Evolutionary conservation across 2,113 vertebrate species (phyloP).

Genomic region (Datnioides undecimradiatus): DNA sequence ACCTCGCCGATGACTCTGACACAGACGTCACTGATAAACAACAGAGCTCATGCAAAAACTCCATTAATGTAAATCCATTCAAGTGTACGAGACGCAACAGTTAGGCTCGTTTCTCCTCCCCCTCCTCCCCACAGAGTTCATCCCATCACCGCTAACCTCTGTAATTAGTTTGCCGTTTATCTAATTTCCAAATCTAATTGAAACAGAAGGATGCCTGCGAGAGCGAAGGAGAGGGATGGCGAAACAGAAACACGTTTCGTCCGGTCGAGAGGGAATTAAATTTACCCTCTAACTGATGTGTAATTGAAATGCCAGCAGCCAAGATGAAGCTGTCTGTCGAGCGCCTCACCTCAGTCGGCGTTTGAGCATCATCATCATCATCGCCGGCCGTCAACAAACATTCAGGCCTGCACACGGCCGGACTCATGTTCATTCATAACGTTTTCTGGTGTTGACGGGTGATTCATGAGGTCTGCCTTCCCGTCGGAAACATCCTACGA

Average conservation of each 20-base stretch:
- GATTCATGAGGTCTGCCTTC: not conserved
- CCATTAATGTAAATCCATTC: constrained; percentile 41
- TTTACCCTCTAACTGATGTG: constrained; percentile 27
- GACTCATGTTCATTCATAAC: not conserved
- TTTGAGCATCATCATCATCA: not conserved
- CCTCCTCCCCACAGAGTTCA: no score
- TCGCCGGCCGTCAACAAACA: constrained; percentile 9
- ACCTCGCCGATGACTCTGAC: constrained; percentile 14
- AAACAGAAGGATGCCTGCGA: constrained; percentile 24
- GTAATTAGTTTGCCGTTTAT: constrained; percentile 56
- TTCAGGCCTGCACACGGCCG: no score
- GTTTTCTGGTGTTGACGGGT: not conserved
- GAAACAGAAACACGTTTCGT: not conserved
- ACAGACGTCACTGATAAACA: constrained; percentile 23
- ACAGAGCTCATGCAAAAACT: not conserved
- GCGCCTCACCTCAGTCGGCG: constrained; percentile 8
- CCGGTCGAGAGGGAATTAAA: constrained; percentile 35
- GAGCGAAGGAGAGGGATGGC: not conserved
- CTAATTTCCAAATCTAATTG: constrained; percentile 59
- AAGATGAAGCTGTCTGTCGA: constrained; percentile 42
- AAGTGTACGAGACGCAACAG: not conserved
- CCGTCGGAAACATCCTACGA: not conserved
- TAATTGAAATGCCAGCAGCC: constrained; percentile 56
- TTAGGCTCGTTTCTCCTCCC: not conserved
- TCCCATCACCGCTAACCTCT: constrained; percentile 27